phyloP scores from a whole-genome alignment of 2,888 invertebrate species.

The Phanerotoma sp. region DNA sequence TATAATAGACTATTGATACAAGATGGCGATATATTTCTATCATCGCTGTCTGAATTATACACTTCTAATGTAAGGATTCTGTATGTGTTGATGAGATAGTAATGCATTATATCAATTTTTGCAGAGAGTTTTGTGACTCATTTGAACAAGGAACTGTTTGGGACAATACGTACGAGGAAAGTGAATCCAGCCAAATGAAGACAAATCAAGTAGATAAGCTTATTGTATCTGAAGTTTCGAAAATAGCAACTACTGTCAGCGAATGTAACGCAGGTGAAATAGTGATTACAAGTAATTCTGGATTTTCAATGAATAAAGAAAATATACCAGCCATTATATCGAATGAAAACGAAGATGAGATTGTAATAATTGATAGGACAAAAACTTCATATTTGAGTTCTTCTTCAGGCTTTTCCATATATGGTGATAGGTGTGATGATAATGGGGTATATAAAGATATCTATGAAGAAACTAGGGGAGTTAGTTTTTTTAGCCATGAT shows the following conservation, averaged over 20 bases:
- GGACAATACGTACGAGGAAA: conserved; percentile 51
- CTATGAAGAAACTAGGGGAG: conserved; percentile 10
- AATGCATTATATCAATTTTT: background rate
- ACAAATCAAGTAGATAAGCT: conserved; percentile 24
- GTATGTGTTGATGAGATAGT: background rate
- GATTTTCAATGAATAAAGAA: conserved; percentile 14
- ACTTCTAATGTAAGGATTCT: background rate
- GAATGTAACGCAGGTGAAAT: background rate
- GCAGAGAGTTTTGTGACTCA: conserved; percentile 50
- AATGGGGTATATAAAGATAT: too few species aligned
- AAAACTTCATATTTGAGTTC: too few species aligned
- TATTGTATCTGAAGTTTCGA: conserved; percentile 8
- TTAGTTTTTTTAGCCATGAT: conserved; percentile 20
- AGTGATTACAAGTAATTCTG: too few species aligned
- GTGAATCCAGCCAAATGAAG: conserved; percentile 41
- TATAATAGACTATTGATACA: too few species aligned
- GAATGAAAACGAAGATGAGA: too few species aligned
- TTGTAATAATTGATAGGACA: too few species aligned
- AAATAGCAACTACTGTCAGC: background rate
- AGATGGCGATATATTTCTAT: too few species aligned
- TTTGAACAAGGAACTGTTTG: conserved; percentile 49
- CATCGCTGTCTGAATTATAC: too few species aligned
- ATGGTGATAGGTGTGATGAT: too few species aligned
- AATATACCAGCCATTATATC: conserved; percentile 13
- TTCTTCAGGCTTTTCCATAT: too few species aligned